Evolutionary conservation across 1,140 invertebrate species (phyloP).

Genomic region (Argopecten irradians): DNA sequence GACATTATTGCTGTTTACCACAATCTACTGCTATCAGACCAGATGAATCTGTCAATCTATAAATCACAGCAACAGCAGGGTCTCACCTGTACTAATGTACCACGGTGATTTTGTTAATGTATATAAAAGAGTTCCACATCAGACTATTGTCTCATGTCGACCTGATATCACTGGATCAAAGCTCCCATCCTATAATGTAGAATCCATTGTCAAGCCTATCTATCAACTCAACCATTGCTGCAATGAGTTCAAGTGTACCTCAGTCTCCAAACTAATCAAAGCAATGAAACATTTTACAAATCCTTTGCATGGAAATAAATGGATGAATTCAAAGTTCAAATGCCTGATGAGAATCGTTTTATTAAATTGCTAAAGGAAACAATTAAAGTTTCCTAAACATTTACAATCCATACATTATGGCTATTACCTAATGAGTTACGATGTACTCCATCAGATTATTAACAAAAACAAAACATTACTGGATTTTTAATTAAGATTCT

Average conservation of each 20-base stretch:
- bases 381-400: constrained; percentile 8
- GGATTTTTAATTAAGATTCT: background rate
- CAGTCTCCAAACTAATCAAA: background rate
- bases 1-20: no score
- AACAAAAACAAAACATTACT: no score
- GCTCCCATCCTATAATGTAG: background rate
- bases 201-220: background rate
- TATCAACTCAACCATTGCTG: background rate
- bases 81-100: background rate
- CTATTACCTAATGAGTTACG: background rate
- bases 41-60: background rate
- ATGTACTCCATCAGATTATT: background rate
- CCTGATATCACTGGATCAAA: background rate
- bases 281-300: constrained; percentile 9
- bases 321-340: background rate
- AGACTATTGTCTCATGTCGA: background rate
- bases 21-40: no score
- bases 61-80: background rate
- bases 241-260: constrained; percentile 13
- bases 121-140: no score
- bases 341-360: background rate
- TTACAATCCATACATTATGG: background rate
- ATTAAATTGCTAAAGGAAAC: background rate
- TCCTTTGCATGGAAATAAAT: background rate
- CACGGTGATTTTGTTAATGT: background rate